Evolutionary conservation across 2,888 invertebrate genomes (phyloP), one percentile per base, ranked within the genome.

Genomic region (Ischnus inquisitorius): DNA sequence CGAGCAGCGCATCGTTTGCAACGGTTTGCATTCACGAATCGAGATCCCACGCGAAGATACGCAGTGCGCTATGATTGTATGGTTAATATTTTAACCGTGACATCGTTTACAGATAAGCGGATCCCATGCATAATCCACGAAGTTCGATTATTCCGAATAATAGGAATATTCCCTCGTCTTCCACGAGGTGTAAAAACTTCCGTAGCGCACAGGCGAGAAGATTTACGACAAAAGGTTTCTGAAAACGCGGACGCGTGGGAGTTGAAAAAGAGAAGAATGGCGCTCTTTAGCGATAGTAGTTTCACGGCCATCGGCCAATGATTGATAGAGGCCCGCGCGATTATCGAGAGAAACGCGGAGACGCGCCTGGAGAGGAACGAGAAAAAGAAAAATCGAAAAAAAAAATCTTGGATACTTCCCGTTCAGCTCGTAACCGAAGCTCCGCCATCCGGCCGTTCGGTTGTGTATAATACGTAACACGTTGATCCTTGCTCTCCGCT

Each of bases 301-400:
- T 81, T 76, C 64, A 71, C 69, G 76, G 76, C 64, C 76, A 69
- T 81, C 65, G 25, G 68, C 39, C 75, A 74, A 64, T 75, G 80
- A 81, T 81, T 51, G 14, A 81, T 81, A 41, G 10, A 48, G 41
- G 51, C 48, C 34, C 65, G 34, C 22, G 57, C 67, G 57, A 74
- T 43, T 41, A 65, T 60, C 12, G 46, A 43, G 6, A 8, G 65
- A 69, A 69, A 54, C 25, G 19, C 62, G 1, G 62, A 68, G 46
- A 46, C 28, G 10, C 54, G 28, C 41, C 46, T 12, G 28, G 41
- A 72, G n/a, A 19, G 14, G 62, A 62, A 71, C 2, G 39, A 16
- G 51, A 51, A 60, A 79, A 41, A 41, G 8, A 10, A 43, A 43
- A n/a, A 72, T 14, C 34, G 19, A 43, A 12, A 25, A 28, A 25